Base-by-base conservation (phyloP, 2,888 invertebrate species). In the Pseudoips prasinana region DNA sequence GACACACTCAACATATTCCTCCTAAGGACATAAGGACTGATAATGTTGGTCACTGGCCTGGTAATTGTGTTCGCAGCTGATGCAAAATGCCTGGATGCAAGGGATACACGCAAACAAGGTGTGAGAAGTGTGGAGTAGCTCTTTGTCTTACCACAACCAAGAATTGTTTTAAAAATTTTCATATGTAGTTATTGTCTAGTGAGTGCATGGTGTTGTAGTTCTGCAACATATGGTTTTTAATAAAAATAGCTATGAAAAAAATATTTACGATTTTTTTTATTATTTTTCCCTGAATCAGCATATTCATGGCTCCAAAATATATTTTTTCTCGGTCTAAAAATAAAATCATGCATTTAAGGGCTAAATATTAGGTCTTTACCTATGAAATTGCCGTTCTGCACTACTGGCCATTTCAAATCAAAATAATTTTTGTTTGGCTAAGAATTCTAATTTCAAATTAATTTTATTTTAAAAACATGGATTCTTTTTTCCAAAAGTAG, bases 121-220 rank as follows among this genome's bases (percentile, higher is more conserved):
- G 57, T 58, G 60, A 58, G 54, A 64, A 60, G 49, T 59, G 64
- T 62, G 57, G 58, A 51, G 58, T 60, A 56, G 46, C 52, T 31
- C 48, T 64, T 48, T 63, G 58, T 39, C 43, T 47, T 51, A 59
- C 46, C 32, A 59, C 25, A 35, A 38, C 40, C 28, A 63, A 50
- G 25, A 50, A 58, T 46, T 58, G 57, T 57, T 58, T 62, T 40
- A 53, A 48, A 55, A 42, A 52, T 33, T 54, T 54, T 42, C 53
- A 58, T 46, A 52, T 45, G 18, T 14, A 26, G 2, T n/a, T 14
- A 14, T 14, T 22, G n/a, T 20, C 28, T 24, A 31, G 31, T 36
- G n/a, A 36, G 9, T 28, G 36, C 36, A 26, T 26, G 4, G 25
- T 29, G 35, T 35, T 35, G 35, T 25, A 30, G 7, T 8, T 30